A percentile compares a stretch with the other conserved stretches of the same genome.
Conservation (phyloP, 2,113 vertebrate species). For the Elanoides forficatus region DNA sequence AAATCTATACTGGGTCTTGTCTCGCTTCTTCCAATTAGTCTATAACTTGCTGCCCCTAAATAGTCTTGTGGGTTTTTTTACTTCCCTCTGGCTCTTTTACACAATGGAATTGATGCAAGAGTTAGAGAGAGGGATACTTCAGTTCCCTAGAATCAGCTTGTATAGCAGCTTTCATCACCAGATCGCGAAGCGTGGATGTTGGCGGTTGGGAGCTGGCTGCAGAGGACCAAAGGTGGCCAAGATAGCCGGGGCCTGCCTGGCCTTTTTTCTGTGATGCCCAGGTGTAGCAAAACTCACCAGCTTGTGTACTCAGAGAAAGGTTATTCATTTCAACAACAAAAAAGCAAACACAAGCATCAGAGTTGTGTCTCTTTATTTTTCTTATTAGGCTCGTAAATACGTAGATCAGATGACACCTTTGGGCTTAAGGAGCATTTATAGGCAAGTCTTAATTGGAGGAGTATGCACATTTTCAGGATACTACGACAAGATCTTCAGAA, state of each 20-base stretch:
- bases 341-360: neutral
- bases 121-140: neutral
- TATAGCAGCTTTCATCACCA: neutral
- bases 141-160: neutral
- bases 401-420: neutral
- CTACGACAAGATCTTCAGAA: neutral
- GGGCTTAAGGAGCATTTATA: neutral
- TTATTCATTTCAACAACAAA: neutral
- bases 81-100: neutral
- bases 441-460: neutral
- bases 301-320: neutral
- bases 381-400: neutral
- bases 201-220: neutral
- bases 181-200: fast-evolving
- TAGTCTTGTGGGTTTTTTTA: neutral
- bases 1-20: neutral
- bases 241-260: fast-evolving
- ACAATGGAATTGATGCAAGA: neutral
- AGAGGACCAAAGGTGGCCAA: neutral
- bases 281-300: neutral
- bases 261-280: too few species aligned
- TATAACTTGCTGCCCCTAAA: neutral
- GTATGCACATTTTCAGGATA: neutral
- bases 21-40: neutral
- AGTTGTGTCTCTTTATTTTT: neutral